Conservation (phyloP, 1,140 invertebrate genomes). For the Mylabris phalerata region DNA sequence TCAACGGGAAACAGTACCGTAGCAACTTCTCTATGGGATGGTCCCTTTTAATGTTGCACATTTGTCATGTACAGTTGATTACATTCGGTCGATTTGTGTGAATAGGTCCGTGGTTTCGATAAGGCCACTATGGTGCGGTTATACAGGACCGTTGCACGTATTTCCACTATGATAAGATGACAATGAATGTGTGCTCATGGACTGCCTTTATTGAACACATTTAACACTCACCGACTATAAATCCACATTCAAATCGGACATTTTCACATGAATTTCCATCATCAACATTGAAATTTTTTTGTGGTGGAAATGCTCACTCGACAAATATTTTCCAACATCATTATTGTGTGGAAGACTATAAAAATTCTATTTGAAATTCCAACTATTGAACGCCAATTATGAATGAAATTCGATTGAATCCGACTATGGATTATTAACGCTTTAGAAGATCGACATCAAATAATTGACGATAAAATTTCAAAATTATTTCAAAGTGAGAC, state of each 20-base stretch:
- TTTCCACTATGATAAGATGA: constrained; percentile 22
- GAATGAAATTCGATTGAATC: too few species aligned
- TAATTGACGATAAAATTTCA: too few species aligned
- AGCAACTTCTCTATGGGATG: constrained; percentile 11
- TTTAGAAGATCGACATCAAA: too few species aligned
- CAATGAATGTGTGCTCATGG: constrained; percentile 26
- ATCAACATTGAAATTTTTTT: too few species aligned
- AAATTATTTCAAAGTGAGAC: too few species aligned
- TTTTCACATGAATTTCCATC: too few species aligned
- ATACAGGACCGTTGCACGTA: constrained; percentile 17
- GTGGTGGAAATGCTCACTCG: too few species aligned
- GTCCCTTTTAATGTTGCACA: constrained; percentile 26
- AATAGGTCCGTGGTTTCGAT: constrained; percentile 29
- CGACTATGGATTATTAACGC: too few species aligned
- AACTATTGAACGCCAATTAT: too few species aligned
- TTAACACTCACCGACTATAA: constrained; percentile 9
- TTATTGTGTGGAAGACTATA: too few species aligned
- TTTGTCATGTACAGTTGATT: constrained; percentile 34
- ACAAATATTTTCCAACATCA: too few species aligned
- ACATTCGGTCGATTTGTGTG: constrained; percentile 30
- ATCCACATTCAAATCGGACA: constrained; percentile 5
- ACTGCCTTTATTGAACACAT: constrained; percentile 14
- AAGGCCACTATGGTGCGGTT: constrained; percentile 22
- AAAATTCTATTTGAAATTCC: too few species aligned
- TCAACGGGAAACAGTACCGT: not conserved